Percentiles rank a stretch among this genome's conserved stretches.
phyloP scores from a whole-genome alignment of 2,797 vertebrate species.

The Amblyopsis hoosieri region DNA sequence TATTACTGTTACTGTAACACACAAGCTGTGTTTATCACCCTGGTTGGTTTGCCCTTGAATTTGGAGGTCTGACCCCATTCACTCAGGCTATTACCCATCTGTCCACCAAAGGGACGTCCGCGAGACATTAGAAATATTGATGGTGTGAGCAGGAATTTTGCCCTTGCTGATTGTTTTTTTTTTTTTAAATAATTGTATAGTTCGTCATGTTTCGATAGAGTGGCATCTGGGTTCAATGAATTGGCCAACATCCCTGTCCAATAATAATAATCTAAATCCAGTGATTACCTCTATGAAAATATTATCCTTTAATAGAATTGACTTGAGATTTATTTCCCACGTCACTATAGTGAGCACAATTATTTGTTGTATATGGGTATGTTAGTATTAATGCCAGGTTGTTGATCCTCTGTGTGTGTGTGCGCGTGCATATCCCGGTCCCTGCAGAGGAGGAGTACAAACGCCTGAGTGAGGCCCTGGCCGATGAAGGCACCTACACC shows the following conservation, averaged over 20 bases:
- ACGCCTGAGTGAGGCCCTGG: constrained; percentile 93
- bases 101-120: constrained; percentile 46
- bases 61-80: constrained; percentile 56
- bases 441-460: constrained; percentile 98
- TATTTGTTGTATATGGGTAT: no score
- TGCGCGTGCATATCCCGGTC: constrained; percentile 37
- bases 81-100: constrained; percentile 61
- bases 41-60: constrained; percentile 62
- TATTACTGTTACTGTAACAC: constrained; percentile 2
- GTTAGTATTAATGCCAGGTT: neutral
- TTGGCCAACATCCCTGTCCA: no score
- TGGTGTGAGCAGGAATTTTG: constrained; percentile 46
- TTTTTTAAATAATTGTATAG: constrained; percentile 35
- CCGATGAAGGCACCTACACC: constrained; percentile 92
- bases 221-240: neutral
- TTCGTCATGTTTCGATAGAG: constrained; percentile 21
- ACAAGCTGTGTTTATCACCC: constrained; percentile 30
- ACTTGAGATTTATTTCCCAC: no score
- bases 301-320: no score
- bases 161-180: constrained; percentile 42
- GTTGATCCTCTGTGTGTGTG: constrained; percentile 1
- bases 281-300: no score
- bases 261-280: neutral
- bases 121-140: constrained; percentile 55
- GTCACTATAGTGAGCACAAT: no score